Percentiles rank a stretch among this genome's conserved stretches.
Evolutionary conservation across 1,140 invertebrate genomes (phyloP).

Genomic region (Tetraneura akinire): DNA sequence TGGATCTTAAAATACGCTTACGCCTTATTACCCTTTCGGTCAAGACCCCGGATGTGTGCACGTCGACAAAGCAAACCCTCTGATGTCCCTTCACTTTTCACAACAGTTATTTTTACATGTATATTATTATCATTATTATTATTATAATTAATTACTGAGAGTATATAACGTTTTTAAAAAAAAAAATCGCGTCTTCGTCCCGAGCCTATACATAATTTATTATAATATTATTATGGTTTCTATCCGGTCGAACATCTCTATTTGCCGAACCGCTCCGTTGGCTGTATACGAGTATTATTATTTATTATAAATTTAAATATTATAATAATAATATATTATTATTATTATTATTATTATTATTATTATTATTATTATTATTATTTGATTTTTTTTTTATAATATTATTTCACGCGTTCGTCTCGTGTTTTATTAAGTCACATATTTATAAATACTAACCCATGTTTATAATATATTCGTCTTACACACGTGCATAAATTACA

Average conservation of each 20-base stretch:
- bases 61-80: constrained; percentile 10
- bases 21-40: constrained; percentile 43
- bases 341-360: too few relatives aligned
- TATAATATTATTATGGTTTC: constrained; percentile 23
- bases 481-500: not conserved
- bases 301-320: too few relatives aligned
- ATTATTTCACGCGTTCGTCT: constrained; percentile 20
- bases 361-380: too few relatives aligned
- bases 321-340: too few relatives aligned
- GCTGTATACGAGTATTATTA: not conserved
- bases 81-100: constrained; percentile 3
- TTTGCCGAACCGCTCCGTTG: constrained; percentile 10
- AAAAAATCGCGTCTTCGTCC: not conserved
- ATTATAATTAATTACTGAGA: constrained; percentile 8
- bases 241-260: constrained; percentile 40
- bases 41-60: constrained; percentile 23
- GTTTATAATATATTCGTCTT: not conserved
- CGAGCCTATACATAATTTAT: not conserved
- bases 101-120: constrained; percentile 33
- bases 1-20: constrained; percentile 38
- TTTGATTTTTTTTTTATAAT: too few relatives aligned
- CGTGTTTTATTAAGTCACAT: constrained; percentile 42
- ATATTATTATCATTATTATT: constrained; percentile 24
- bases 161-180: not conserved
- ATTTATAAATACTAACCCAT: too few relatives aligned